Evolutionary conservation across 1,140 invertebrate genomes (phyloP).

Genomic region (Lordiphosa clarofinis): DNA sequence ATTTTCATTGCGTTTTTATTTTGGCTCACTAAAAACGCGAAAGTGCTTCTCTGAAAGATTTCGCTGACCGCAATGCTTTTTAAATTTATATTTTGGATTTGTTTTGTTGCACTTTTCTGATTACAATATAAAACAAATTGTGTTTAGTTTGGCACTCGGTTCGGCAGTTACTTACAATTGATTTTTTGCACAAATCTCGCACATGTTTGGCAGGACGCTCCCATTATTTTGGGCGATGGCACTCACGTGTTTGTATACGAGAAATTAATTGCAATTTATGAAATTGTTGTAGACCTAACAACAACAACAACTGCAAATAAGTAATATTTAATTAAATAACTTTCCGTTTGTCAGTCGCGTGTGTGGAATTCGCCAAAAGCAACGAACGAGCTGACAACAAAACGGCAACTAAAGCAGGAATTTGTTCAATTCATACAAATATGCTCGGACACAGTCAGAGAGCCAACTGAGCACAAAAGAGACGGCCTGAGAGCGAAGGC

Average conservation of each 20-base stretch:
- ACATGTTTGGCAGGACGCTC: slow-evolving; percentile 46
- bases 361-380: slow-evolving; percentile 14
- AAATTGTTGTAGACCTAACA: slow-evolving; percentile 17
- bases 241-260: slow-evolving; percentile 23
- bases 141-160: slow-evolving; percentile 10
- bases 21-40: slow-evolving; percentile 38
- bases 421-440: no score
- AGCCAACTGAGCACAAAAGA: neutral
- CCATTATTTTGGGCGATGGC: slow-evolving; percentile 2
- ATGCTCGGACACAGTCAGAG: no score
- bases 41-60: slow-evolving; percentile 10
- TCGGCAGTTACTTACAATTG: slow-evolving; percentile 57
- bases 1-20: slow-evolving; percentile 22
- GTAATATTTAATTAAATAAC: slow-evolving; percentile 56
- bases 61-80: slow-evolving; percentile 17
- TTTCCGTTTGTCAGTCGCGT: slow-evolving; percentile 18
- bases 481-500: neutral
- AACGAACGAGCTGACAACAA: slow-evolving; percentile 41
- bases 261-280: slow-evolving; percentile 25
- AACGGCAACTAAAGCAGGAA: slow-evolving; percentile 37
- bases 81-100: slow-evolving; percentile 3
- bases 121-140: neutral
- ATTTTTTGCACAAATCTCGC: slow-evolving; percentile 59
- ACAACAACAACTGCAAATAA: slow-evolving; percentile 11
- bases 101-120: slow-evolving; percentile 1